A percentile compares a stretch with the other conserved stretches of the same genome.
phyloP scores from a whole-genome alignment of 2,888 invertebrate genomes.

The Beris chalybata region DNA sequence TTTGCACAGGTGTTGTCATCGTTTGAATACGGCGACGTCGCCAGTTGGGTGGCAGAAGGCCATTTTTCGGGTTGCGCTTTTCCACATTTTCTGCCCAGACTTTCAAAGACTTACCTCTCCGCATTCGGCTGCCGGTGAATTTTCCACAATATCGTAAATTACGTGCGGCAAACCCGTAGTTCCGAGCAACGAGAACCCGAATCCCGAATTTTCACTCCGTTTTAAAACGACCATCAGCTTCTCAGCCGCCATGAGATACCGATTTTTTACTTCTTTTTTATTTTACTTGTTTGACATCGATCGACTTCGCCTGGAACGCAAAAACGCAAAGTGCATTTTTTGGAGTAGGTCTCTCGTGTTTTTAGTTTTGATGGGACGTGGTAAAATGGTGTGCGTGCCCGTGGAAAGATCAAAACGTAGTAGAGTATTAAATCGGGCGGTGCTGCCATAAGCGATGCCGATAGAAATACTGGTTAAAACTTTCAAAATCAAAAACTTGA shows the following conservation, averaged over 20 bases:
- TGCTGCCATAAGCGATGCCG: too few relatives aligned
- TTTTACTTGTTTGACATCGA: conserved; percentile 37
- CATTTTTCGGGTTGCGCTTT: too few relatives aligned
- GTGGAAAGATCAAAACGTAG: too few relatives aligned
- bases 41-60: too few relatives aligned
- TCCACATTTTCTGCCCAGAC: neutral
- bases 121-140: conserved; percentile 89
- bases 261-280: conserved; percentile 16
- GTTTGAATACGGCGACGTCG: neutral
- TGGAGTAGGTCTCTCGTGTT: conserved; percentile 27
- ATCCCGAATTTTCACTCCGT: conserved; percentile 84
- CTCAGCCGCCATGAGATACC: conserved; percentile 76
- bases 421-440: too few relatives aligned
- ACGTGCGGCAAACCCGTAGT: conserved; percentile 91
- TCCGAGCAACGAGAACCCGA: conserved; percentile 88
- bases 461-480: too few relatives aligned
- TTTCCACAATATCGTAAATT: conserved; percentile 90
- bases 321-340: conserved; percentile 12
- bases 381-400: too few relatives aligned
- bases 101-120: conserved; percentile 70
- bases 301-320: conserved; percentile 27
- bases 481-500: too few relatives aligned
- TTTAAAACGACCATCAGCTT: conserved; percentile 79
- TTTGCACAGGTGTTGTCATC: too few relatives aligned
- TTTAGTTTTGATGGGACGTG: neutral